A percentile compares a stretch with the other conserved stretches of the same genome.
Evolutionary conservation across 2,888 invertebrate species (phyloP).

Genomic region (Corbicula japonica): DNA sequence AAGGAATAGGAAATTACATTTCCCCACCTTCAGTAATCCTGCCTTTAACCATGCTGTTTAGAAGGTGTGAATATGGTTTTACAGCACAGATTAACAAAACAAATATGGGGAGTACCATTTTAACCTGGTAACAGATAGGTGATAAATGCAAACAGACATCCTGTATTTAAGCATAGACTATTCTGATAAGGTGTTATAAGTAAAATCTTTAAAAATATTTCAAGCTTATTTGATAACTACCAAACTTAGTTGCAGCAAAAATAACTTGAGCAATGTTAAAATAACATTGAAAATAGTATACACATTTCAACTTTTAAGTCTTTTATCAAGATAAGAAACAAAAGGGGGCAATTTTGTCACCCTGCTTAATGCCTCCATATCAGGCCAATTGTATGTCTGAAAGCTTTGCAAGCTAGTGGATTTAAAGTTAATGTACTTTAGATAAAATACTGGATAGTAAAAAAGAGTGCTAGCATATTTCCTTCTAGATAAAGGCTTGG

Average conservation of each 20-base stretch:
- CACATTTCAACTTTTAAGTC: constrained; percentile 37
- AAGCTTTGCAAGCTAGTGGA: constrained; percentile 24
- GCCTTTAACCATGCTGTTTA: constrained; percentile 9
- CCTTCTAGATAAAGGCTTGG: too few species aligned
- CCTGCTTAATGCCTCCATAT: constrained; percentile 45
- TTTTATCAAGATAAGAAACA: constrained; percentile 41
- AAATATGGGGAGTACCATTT: constrained; percentile 21
- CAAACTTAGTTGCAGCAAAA: constrained; percentile 18
- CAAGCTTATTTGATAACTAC: constrained; percentile 18
- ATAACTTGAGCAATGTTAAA: constrained; percentile 34
- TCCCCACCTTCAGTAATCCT: constrained; percentile 39
- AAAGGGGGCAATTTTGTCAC: constrained; percentile 47
- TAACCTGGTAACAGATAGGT: constrained; percentile 8
- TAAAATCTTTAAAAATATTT: constrained; percentile 29
- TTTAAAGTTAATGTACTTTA: constrained; percentile 30
- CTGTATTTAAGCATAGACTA: constrained; percentile 6
- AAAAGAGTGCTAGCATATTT: too few species aligned
- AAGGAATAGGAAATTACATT: constrained; percentile 30
- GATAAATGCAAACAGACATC: constrained; percentile 20
- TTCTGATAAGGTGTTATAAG: constrained; percentile 12
- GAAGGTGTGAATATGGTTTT: constrained; percentile 28
- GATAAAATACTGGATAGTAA: too few species aligned
- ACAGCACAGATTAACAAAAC: constrained; percentile 34
- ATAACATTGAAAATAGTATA: constrained; percentile 31
- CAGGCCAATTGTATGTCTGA: constrained; percentile 3